A percentile compares a stretch with the other conserved stretches of the same genome.
These are phyloP conservation scores for Rachycentron canadum DNA, from an alignment of 2,797 vertebrate species.

Conservation along the genomic window DNA sequence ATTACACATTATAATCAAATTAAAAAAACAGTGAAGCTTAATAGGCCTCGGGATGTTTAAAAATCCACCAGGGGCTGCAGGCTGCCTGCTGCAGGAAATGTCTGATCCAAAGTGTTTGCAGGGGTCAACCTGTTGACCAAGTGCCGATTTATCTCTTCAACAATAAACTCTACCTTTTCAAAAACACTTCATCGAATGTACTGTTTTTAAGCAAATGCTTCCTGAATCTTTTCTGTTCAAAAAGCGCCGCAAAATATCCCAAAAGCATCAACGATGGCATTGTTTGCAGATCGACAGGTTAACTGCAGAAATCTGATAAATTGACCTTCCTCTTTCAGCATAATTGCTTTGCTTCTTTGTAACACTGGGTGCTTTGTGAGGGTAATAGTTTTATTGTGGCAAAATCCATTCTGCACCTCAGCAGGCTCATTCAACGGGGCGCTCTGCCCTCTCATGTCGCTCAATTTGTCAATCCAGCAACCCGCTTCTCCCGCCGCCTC, in stretches of 20 bases:
- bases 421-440: conserved; percentile 48
- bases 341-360: conserved; percentile 50
- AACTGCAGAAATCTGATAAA: conserved; percentile 45
- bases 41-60: conserved; percentile 52
- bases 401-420: conserved; percentile 58
- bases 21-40: conserved; percentile 51
- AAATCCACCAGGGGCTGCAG: conserved; percentile 49
- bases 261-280: background rate
- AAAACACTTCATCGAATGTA: background rate
- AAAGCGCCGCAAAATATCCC: background rate
- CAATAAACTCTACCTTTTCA: background rate
- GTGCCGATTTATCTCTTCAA: background rate
- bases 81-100: conserved; percentile 34
- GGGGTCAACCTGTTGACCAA: background rate
- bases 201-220: background rate
- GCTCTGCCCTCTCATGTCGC: conserved; percentile 37
- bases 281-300: conserved; percentile 40
- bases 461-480: conserved; percentile 42
- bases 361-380: conserved; percentile 51
- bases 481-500: conserved; percentile 22
- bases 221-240: background rate
- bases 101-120: conserved; percentile 12
- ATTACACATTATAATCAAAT: conserved; percentile 45
- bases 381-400: conserved; percentile 74
- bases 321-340: conserved; percentile 60